Percentiles rank a stretch among this genome's conserved stretches.
phyloP scores from a whole-genome alignment of 2,797 vertebrate genomes.

The Syngnathus acus region DNA sequence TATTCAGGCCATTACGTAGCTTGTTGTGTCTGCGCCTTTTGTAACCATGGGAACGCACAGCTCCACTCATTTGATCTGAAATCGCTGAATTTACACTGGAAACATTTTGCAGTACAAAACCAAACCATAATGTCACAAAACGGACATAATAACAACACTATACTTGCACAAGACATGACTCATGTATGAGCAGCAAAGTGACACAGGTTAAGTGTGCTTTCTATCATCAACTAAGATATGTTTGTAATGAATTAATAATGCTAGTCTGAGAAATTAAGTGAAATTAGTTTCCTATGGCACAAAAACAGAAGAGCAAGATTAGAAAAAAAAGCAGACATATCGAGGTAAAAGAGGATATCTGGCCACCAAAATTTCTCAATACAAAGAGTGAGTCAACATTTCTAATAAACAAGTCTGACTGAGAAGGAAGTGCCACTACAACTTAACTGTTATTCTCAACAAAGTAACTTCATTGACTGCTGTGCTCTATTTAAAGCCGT shows the following conservation, averaged over 20 bases:
- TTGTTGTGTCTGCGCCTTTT: conserved; percentile 20
- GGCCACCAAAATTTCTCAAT: neutral
- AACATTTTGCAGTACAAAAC: neutral
- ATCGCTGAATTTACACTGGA: neutral
- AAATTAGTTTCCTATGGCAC: too few relatives aligned
- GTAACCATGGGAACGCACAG: conserved; percentile 28
- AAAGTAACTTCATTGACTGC: neutral
- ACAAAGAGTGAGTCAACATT: neutral
- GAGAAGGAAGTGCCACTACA: neutral
- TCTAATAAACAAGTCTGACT: neutral
- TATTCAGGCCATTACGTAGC: conserved; percentile 9
- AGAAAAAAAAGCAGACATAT: neutral
- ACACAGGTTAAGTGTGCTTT: neutral
- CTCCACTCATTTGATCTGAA: neutral
- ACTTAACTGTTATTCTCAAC: neutral
- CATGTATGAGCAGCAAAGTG: neutral
- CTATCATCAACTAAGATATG: neutral
- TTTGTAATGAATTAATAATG: neutral
- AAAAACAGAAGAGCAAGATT: too few relatives aligned
- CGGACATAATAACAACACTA: too few relatives aligned
- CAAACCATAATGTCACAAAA: neutral
- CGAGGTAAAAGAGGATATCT: neutral
- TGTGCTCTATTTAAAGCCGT: conserved; percentile 22
- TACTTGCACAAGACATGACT: neutral
- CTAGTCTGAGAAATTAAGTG: neutral